Base-by-base conservation (phyloP, 2,888 invertebrate genomes). In the Epsilonema sp. region DNA sequence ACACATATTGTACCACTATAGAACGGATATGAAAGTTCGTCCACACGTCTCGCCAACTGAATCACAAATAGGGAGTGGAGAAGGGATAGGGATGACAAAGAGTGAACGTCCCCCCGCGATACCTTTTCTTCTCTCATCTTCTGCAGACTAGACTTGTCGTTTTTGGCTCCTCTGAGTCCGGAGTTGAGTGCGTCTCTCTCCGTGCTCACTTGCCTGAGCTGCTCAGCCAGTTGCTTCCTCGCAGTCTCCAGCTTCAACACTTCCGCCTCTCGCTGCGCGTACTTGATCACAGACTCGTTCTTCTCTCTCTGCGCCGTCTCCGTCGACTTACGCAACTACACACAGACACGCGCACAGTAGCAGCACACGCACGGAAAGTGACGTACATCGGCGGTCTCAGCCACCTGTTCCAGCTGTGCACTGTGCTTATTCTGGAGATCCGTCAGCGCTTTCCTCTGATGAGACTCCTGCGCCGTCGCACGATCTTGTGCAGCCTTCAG, bases 201-300 rank as follows among this genome's bases (percentile, higher is more conserved):
- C 25, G 36, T 42, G 3, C 5, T 37, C 21, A 41, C 13, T 26
- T 46, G 41, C n/a, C 25, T 19, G 2, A 26, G 16, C 23, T 45
- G 47, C 11, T 52, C 42, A 2, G 51, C 52, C 22, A 49, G 51
- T 23, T 47, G 50, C n/a, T 31, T 37, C 2, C 54, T 49, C 25
- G 55, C 54, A 1, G 54, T 53, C 19, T 49, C 39, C 31, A 58
- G 21, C 26, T 49, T 49, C 54, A 59, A 54, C 36, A 59, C 47
- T 51, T 59, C 59, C 1, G 53, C 54, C 44, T 59, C 59, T 38
- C 56, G 36, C 51, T 52, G 54, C n/a, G 59, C 59, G 39, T 58
- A 59, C 48, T 58, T 58, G 42, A 59, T 53, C 25, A 59, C 59
- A 3, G 59, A 55, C 23, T 54, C 57, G 40, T 59, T 56, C 46